Evolutionary conservation across 2,888 invertebrate genomes (phyloP).

Genomic region (Athalia circularis): DNA sequence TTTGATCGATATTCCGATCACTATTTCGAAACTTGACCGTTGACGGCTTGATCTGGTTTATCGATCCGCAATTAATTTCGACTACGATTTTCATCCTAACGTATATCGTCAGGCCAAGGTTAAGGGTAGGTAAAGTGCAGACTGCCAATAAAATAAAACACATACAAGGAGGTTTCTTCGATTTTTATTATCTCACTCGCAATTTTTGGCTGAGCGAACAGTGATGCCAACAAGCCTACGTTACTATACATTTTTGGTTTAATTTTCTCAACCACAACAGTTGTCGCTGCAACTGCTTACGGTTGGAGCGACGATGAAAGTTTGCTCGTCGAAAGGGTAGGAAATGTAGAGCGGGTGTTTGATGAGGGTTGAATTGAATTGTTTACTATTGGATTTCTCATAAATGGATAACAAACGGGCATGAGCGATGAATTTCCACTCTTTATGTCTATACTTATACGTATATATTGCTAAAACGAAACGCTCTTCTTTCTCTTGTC

Average conservation of each 20-base stretch:
- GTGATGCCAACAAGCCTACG: not conserved
- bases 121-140: slow-evolving; percentile 9
- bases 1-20: slow-evolving; percentile 1
- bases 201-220: not conserved
- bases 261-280: no score
- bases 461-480: slow-evolving; percentile 59
- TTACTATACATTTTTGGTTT: no score
- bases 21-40: not conserved
- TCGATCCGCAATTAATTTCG: not conserved
- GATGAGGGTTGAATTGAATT: not conserved
- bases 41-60: not conserved
- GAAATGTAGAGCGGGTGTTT: no score
- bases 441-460: not conserved
- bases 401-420: not conserved
- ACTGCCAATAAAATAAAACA: not conserved
- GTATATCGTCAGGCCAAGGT: slow-evolving; percentile 15
- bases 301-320: not conserved
- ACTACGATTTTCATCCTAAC: slow-evolving; percentile 1
- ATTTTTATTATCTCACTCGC: not conserved
- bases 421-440: slow-evolving; percentile 12
- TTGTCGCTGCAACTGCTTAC: not conserved
- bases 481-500: slow-evolving; percentile 68
- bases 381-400: not conserved
- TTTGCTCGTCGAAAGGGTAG: not conserved
- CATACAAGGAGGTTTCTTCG: not conserved